Evolutionary conservation across 2,797 vertebrate genomes (phyloP).

Genomic region (Cheirogaleus major): DNA sequence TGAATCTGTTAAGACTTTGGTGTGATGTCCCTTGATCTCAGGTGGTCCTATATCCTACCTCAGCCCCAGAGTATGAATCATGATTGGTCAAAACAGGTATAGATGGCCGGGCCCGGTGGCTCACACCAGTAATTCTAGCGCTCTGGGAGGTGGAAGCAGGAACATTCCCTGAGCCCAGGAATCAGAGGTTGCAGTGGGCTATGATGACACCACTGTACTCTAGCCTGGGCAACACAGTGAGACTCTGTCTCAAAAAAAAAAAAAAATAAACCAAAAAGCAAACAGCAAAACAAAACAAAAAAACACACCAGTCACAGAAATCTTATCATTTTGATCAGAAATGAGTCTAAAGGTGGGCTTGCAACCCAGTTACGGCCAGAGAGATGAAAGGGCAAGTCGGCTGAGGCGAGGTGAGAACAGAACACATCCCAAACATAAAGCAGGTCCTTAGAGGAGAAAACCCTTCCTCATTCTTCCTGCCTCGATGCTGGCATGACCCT

Average conservation of each 20-base stretch:
- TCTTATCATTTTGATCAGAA: background rate
- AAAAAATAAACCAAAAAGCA: background rate
- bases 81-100: background rate
- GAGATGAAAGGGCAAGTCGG: background rate
- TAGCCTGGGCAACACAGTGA: rapidly evolving
- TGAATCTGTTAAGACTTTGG: background rate
- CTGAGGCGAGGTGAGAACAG: background rate
- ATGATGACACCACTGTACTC: background rate
- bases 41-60: background rate
- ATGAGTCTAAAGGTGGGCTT: background rate
- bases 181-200: background rate
- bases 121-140: background rate
- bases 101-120: background rate
- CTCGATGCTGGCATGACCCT: background rate
- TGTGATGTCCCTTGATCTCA: background rate
- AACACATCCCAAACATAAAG: background rate
- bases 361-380: background rate
- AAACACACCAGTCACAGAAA: background rate
- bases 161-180: background rate
- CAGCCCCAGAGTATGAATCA: background rate
- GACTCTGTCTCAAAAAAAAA: background rate
- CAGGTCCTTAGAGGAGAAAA: background rate
- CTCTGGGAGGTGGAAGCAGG: background rate
- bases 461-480: background rate
- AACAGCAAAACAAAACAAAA: background rate